Percentiles rank a stretch among this genome's conserved stretches.
phyloP scores from a whole-genome alignment of 2,113 vertebrate species.

The Peucedramus taeniatus region DNA sequence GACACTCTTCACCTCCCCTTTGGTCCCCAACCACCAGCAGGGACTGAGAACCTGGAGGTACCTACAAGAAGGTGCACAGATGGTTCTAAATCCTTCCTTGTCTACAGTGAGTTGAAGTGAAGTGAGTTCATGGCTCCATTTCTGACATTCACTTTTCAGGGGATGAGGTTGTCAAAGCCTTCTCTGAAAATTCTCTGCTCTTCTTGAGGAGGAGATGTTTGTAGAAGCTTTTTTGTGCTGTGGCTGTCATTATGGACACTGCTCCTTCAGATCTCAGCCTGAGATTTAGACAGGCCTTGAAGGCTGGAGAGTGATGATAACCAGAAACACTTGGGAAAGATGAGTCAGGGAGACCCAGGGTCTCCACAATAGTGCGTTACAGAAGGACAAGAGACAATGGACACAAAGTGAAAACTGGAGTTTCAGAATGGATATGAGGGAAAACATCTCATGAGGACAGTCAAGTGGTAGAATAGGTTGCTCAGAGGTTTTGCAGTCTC shows the following conservation, averaged over 20 bases:
- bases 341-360: neutral
- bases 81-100: neutral
- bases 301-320: neutral
- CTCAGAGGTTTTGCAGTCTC: neutral
- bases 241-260: neutral
- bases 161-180: neutral
- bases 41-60: neutral
- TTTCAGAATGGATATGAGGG: neutral
- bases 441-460: neutral
- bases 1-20: neutral
- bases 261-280: neutral
- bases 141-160: neutral
- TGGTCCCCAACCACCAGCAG: neutral
- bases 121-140: neutral
- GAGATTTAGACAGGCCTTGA: neutral
- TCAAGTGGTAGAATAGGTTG: neutral
- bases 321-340: neutral
- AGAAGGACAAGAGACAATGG: neutral
- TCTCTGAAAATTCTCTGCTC: neutral
- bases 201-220: neutral
- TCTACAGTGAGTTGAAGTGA: neutral
- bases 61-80: neutral
- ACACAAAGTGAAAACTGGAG: neutral
- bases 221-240: neutral
- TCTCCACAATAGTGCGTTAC: neutral